These are phyloP conservation scores for Actias luna DNA, from an alignment of 2,888 invertebrate species.

Conservation along the genomic window DNA sequence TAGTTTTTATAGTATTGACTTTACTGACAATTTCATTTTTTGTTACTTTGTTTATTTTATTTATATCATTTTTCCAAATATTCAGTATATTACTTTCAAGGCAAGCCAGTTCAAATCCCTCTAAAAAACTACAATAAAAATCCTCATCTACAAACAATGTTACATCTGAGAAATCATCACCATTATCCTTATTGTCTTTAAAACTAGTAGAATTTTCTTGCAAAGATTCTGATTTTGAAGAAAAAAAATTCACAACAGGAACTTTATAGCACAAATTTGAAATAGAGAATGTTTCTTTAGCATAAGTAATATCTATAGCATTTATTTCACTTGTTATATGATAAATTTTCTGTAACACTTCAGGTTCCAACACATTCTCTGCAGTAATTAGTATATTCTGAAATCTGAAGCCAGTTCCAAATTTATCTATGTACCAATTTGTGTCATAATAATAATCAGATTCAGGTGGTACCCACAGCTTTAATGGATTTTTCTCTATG, in stretches of 20 bases:
- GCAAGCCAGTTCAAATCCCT: conserved; percentile 83
- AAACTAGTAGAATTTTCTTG: conserved; percentile 24
- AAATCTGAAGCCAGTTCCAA: conserved; percentile 83
- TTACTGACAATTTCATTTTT: conserved; percentile 83
- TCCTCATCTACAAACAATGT: conserved; percentile 79
- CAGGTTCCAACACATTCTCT: conserved; percentile 84
- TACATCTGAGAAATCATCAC: conserved; percentile 76
- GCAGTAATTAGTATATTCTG: conserved; percentile 84
- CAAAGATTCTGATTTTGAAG: conserved; percentile 47
- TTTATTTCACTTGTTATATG: conserved; percentile 78
- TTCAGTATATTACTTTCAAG: conserved; percentile 85
- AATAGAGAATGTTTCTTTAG: conserved; percentile 46
- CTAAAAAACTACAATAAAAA: conserved; percentile 84
- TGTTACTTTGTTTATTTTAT: conserved; percentile 76
- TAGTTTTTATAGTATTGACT: conserved; percentile 82
- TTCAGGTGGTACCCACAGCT: conserved; percentile 88
- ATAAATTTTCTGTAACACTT: conserved; percentile 76
- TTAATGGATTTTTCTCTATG: conserved; percentile 88
- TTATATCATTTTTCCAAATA: conserved; percentile 84
- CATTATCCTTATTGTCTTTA: conserved; percentile 32
- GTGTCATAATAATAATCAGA: conserved; percentile 86
- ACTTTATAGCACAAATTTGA: conserved; percentile 71
- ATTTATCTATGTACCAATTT: conserved; percentile 86
- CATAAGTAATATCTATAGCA: conserved; percentile 51
- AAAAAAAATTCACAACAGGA: conserved; percentile 67